Evolutionary conservation across 2,888 invertebrate species (phyloP).

Genomic region (Chouioia cunea): DNA sequence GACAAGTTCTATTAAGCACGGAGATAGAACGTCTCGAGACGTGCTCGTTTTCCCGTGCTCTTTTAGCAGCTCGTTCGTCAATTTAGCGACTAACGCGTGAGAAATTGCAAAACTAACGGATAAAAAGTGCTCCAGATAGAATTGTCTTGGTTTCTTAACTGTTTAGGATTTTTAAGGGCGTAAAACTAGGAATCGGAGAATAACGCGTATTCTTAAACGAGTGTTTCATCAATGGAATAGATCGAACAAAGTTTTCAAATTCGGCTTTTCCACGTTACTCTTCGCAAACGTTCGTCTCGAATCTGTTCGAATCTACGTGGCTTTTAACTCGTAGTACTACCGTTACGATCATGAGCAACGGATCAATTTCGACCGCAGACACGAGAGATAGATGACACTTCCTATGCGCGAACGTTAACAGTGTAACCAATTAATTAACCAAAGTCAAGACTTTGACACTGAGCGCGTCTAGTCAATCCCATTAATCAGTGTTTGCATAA

Average conservation of each 20-base stretch:
- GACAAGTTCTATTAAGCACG: constrained; percentile 66
- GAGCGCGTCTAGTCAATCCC: neutral
- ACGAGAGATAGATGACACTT: too few species aligned
- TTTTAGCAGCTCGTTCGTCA: constrained; percentile 63
- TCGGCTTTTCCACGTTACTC: neutral
- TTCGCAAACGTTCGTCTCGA: too few species aligned
- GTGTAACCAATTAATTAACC: too few species aligned
- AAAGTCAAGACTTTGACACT: too few species aligned
- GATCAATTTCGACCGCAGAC: too few species aligned
- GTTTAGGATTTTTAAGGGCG: neutral
- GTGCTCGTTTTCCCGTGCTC: constrained; percentile 37
- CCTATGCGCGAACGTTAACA: too few species aligned
- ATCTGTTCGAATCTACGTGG: too few species aligned
- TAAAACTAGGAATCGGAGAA: neutral
- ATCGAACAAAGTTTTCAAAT: too few species aligned
- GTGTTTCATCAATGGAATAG: neutral
- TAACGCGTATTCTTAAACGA: neutral
- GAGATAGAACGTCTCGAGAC: constrained; percentile 52
- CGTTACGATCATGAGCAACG: too few species aligned
- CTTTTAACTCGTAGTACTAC: too few species aligned
- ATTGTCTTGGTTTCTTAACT: too few species aligned
- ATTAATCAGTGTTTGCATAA: constrained; percentile 31
- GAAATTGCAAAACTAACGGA: constrained; percentile 28
- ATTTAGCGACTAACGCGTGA: constrained; percentile 58
- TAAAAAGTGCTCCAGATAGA: neutral